Evolutionary conservation across 2,113 vertebrate genomes (phyloP), one percentile per base, ranked within the genome.

Genomic region (Malurus melanocephalus): DNA sequence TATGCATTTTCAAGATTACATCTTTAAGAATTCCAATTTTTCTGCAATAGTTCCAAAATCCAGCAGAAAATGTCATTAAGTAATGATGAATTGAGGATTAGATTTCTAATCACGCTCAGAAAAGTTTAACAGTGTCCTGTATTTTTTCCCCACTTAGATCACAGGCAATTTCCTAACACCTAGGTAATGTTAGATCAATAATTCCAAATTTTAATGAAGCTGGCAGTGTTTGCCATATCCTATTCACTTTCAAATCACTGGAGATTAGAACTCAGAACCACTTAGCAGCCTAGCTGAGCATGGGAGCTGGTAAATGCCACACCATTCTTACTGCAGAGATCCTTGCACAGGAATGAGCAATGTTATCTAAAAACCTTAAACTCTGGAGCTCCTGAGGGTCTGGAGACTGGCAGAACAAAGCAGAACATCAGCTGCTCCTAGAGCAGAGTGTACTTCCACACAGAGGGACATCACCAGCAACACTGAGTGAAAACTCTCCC

Each of bases 321-420:
- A 16, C 8, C 35, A 23, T 6, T 64, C 23, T 8, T 0, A 0
- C 2, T 62, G 52, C 35, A 52, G 61, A 38, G 32, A 76, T 10
- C 21, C 11, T 18, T 16, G 7, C 22, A 64, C 7, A 86, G 10
- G 38, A 38, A 38, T 38, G 38, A 38, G 43, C 16, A 28, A 8
- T 5, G 5, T 33, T 9, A 46, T 11, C 28, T 68, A 62, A 45
- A 72, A 24, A 61, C 15, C 22, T 45, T 9, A 19, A 74, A 55
- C 23, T 26, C 13, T 48, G 30, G 21, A 51, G 40, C n/a, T 85
- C 27, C 57, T 32, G 11, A 3, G 11, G n/a, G 14, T 38, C 22
- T 53, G 49, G 30, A 79, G 27, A 30, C 28, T 30, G 30, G 27
- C 35, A 57, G 38, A 61, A 10, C 4, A 57, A 60, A 22, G 48